Evolutionary conservation across 1,140 invertebrate species (phyloP).

Genomic region (Drosophila oshimai): DNA sequence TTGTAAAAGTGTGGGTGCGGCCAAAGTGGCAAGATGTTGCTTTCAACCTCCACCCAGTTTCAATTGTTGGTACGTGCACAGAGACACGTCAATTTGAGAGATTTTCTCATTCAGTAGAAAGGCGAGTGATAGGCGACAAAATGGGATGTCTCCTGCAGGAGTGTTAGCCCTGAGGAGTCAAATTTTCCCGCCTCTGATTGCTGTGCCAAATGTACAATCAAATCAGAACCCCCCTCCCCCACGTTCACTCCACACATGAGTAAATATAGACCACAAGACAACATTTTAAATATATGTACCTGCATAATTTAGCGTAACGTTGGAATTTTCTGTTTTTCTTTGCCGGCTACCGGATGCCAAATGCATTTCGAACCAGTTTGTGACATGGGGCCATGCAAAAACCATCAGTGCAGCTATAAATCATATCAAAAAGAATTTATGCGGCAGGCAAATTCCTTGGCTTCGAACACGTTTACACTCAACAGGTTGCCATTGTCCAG

Average conservation of each 20-base stretch:
- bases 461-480: slow-evolving; percentile 51
- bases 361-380: slow-evolving; percentile 65
- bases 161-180: neutral
- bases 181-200: slow-evolving; percentile 30
- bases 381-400: slow-evolving; percentile 8
- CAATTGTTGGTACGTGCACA: slow-evolving; percentile 22
- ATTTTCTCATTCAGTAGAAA: slow-evolving; percentile 8
- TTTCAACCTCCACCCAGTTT: neutral
- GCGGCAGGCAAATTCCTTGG: slow-evolving; percentile 64
- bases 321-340: slow-evolving; percentile 23
- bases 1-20: neutral
- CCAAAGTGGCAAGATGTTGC: neutral
- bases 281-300: slow-evolving; percentile 27
- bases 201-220: slow-evolving; percentile 32
- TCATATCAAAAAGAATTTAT: slow-evolving; percentile 69
- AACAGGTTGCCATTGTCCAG: slow-evolving; percentile 49
- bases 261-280: slow-evolving; percentile 22
- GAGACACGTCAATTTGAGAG: slow-evolving; percentile 21
- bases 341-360: slow-evolving; percentile 50
- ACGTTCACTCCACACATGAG: neutral
- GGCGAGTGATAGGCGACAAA: neutral
- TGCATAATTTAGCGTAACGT: slow-evolving; percentile 33
- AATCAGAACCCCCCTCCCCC: neutral
- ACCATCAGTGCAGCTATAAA: slow-evolving; percentile 36
- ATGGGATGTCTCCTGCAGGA: neutral